phyloP scores from a whole-genome alignment of 2,113 vertebrate species.

The Rousettus leschenaultii region DNA sequence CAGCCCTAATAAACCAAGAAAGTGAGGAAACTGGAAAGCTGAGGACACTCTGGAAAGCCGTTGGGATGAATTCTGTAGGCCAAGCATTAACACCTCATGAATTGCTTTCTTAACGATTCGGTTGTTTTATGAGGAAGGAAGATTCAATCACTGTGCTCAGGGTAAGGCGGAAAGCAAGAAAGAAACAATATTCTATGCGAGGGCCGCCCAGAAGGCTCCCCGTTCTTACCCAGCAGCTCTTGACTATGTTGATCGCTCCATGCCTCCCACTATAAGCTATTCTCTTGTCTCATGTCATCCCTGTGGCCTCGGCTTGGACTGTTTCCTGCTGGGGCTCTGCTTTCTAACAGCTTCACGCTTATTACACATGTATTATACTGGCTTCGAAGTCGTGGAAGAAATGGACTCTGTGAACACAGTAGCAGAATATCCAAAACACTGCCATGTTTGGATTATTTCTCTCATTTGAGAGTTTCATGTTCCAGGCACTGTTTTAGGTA shows the following conservation, averaged over 20 bases:
- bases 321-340: not conserved
- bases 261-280: not conserved
- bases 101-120: not conserved
- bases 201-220: not conserved
- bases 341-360: not conserved
- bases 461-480: not conserved
- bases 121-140: not conserved
- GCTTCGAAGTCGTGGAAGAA: not conserved
- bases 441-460: no score
- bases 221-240: not conserved
- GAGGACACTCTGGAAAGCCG: not conserved
- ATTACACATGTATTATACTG: not conserved
- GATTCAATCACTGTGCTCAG: not conserved
- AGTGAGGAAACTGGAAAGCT: not conserved
- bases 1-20: not conserved
- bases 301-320: not conserved
- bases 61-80: not conserved
- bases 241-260: not conserved
- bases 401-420: not conserved
- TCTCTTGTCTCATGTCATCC: not conserved
- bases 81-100: not conserved
- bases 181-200: not conserved
- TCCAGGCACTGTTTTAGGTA: not conserved
- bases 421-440: not conserved
- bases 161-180: not conserved